Conservation (phyloP, 2,113 vertebrate genomes). For the Mellivora capensis region DNA sequence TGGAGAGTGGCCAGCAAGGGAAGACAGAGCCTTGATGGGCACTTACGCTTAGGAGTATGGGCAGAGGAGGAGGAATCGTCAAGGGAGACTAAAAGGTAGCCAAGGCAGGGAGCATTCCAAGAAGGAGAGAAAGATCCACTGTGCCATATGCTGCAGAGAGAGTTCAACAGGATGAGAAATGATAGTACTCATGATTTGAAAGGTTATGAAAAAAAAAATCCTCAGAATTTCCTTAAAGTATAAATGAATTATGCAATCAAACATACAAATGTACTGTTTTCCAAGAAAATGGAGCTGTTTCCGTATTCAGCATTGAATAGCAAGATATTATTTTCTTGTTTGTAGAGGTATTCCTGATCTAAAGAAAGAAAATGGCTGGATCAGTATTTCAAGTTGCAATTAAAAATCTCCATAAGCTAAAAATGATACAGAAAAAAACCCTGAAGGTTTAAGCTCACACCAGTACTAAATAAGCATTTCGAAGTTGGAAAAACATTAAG, state of each 20-base stretch:
- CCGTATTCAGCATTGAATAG: slow-evolving; percentile 61
- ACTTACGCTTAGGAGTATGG: slow-evolving; percentile 62
- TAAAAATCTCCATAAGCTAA: slow-evolving; percentile 20
- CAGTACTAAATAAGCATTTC: not conserved
- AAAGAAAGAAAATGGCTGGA: slow-evolving; percentile 61
- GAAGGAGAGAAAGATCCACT: slow-evolving; percentile 65
- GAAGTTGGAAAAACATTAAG: slow-evolving; percentile 18
- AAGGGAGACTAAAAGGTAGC: slow-evolving; percentile 55
- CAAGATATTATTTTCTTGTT: slow-evolving; percentile 77
- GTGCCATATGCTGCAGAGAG: slow-evolving; percentile 50
- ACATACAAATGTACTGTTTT: slow-evolving; percentile 84
- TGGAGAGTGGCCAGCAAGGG: not conserved
- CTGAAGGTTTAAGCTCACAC: not conserved
- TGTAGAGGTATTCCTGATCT: slow-evolving; percentile 84
- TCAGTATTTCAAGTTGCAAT: slow-evolving; percentile 29
- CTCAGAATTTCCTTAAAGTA: slow-evolving; percentile 43
- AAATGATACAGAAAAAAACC: not conserved
- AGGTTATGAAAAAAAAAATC: slow-evolving; percentile 51
- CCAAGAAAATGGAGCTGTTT: slow-evolving; percentile 72
- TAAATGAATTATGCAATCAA: slow-evolving; percentile 44
- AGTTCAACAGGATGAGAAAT: slow-evolving; percentile 62
- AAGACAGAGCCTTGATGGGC: not conserved
- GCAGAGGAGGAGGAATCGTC: slow-evolving; percentile 51
- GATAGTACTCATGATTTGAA: slow-evolving; percentile 43
- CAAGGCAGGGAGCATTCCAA: slow-evolving; percentile 64